phyloP scores from a whole-genome alignment of 1,140 invertebrate species.

The Calephelis virginiensis region DNA sequence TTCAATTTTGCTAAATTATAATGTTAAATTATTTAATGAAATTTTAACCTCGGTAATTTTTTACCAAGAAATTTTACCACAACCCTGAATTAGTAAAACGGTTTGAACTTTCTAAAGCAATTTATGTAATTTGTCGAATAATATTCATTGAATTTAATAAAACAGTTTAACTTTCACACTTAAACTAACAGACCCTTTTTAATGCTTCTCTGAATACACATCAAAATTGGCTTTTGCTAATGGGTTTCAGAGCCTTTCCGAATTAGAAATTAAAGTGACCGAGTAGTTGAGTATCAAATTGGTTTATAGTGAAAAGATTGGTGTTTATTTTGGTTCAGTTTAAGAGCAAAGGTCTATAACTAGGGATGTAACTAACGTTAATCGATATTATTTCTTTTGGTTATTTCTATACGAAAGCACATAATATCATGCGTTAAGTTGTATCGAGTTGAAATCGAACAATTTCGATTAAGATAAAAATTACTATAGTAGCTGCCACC shows the following conservation, averaged over 20 bases:
- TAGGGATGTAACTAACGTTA: not conserved
- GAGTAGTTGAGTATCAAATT: not conserved
- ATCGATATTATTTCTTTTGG: too few species aligned
- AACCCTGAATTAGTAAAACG: too few species aligned
- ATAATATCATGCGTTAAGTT: too few species aligned
- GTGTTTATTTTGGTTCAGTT: not conserved
- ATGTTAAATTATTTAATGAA: too few species aligned
- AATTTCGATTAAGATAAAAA: too few species aligned
- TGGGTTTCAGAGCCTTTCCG: not conserved
- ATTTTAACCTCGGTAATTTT: too few species aligned
- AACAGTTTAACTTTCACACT: not conserved
- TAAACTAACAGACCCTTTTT: slow-evolving; percentile 8
- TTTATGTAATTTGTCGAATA: not conserved
- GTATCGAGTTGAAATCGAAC: too few species aligned
- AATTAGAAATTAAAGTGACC: slow-evolving; percentile 7
- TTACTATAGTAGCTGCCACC: too few species aligned
- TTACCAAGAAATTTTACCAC: too few species aligned
- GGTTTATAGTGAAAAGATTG: slow-evolving; percentile 8
- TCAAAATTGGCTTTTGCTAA: not conserved
- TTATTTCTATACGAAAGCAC: too few species aligned
- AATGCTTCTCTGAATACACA: not conserved
- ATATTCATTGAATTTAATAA: slow-evolving; percentile 6
- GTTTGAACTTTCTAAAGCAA: too few species aligned
- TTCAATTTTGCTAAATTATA: too few species aligned
- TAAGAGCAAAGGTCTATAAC: not conserved